Conservation (phyloP, 2,113 vertebrate species). For the Pipra filicauda region DNA sequence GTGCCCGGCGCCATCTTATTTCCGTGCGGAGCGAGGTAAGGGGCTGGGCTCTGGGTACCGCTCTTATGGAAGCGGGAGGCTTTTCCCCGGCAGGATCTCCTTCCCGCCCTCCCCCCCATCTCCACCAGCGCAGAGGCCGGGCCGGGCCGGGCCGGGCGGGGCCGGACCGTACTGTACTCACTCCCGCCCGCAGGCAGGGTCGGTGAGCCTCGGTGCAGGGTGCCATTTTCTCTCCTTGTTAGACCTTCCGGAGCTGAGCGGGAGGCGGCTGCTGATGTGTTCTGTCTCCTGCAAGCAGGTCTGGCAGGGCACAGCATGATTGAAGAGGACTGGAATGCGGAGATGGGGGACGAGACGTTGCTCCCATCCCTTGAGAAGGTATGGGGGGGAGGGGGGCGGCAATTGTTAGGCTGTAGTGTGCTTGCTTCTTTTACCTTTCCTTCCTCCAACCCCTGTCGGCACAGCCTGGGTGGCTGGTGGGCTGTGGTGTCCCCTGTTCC, state of each 20-base stretch:
- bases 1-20: rapidly evolving
- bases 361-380: background rate
- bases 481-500: background rate
- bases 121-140: rapidly evolving
- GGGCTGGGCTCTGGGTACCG: rapidly evolving
- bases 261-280: rapidly evolving
- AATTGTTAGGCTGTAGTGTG: rapidly evolving
- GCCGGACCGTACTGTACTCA: background rate
- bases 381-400: background rate
- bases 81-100: no score
- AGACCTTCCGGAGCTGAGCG: rapidly evolving
- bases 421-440: rapidly evolving
- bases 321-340: constrained; percentile 68
- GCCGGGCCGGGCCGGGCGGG: no score
- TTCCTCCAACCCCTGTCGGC: rapidly evolving
- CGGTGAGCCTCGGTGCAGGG: background rate
- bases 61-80: rapidly evolving
- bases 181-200: rapidly evolving
- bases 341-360: background rate
- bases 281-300: background rate
- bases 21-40: rapidly evolving
- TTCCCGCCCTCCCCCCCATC: rapidly evolving
- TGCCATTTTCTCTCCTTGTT: background rate
- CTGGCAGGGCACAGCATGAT: background rate
- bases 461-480: rapidly evolving